Conservation (phyloP, 2,888 invertebrate genomes). For the Drosophila fulvimacula region DNA sequence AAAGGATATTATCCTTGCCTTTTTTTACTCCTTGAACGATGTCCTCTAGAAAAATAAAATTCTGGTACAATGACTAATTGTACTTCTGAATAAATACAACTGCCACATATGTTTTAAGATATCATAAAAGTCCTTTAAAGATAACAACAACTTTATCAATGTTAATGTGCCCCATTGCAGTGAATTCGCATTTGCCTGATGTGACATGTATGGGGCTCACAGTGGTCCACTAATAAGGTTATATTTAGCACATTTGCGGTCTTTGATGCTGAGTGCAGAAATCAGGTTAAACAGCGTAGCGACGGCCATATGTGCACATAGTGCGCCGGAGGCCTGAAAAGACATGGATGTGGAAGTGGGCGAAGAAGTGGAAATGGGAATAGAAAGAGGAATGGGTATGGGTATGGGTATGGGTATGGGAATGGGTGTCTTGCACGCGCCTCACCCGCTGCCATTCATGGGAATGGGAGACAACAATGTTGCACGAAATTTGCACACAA, state of each 20-base stretch:
- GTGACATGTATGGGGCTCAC: not conserved
- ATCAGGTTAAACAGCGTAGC: conserved; percentile 37
- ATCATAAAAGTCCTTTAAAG: not conserved
- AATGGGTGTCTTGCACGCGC: conserved; percentile 14
- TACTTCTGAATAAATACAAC: no score
- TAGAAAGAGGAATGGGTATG: no score
- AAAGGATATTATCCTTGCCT: no score
- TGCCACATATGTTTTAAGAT: no score
- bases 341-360: conserved; percentile 4
- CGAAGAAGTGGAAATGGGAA: not conserved
- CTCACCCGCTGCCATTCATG: conserved; percentile 15
- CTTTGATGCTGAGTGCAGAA: conserved; percentile 62
- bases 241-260: conserved; percentile 42
- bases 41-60: no score
- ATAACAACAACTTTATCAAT: not conserved
- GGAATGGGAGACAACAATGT: conserved; percentile 44
- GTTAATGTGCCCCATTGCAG: not conserved
- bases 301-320: conserved; percentile 46
- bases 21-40: no score
- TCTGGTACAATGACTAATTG: no score
- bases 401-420: not conserved
- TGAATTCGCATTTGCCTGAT: not conserved
- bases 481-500: conserved; percentile 78
- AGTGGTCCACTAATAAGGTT: conserved; percentile 57
- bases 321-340: conserved; percentile 3